Evolutionary conservation across 92 coral and sea anemone genomes (phyloP).

Genomic region (Hydrozoanthus gracilis): DNA sequence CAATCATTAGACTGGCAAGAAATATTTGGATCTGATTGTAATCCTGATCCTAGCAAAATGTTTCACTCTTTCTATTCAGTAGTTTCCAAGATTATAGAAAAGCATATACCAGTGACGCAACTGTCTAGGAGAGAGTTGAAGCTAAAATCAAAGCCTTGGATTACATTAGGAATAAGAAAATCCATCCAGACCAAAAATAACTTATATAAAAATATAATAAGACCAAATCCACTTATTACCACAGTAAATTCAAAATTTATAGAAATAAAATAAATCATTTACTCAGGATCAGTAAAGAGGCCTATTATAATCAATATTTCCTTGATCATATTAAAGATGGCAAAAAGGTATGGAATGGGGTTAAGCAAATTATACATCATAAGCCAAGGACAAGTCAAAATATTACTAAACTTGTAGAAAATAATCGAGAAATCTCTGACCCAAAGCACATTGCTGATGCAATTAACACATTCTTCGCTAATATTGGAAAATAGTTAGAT

Average conservation of each 20-base stretch:
- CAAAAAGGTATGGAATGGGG: constrained; percentile 46
- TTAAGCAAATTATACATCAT: constrained; percentile 48
- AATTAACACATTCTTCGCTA: not conserved
- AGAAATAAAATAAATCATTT: constrained; percentile 2
- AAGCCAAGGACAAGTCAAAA: too few relatives aligned
- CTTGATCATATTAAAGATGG: too few relatives aligned
- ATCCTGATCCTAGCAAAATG: too few relatives aligned
- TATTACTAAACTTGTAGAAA: too few relatives aligned
- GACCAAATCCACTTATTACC: constrained; percentile 59
- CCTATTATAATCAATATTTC: too few relatives aligned
- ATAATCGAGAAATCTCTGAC: too few relatives aligned
- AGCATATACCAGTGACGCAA: constrained; percentile 55
- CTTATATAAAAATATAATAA: constrained; percentile 44
- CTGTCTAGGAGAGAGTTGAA: constrained; percentile 60
- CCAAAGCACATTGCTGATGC: not conserved
- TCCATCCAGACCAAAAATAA: constrained; percentile 54
- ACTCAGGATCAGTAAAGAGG: too few relatives aligned
- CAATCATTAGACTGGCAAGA: too few relatives aligned
- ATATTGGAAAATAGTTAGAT: not conserved
- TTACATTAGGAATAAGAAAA: constrained; percentile 43
- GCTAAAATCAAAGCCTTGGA: constrained; percentile 61
- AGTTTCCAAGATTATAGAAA: constrained; percentile 23
- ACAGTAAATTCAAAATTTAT: constrained; percentile 33
- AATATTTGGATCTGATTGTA: too few relatives aligned
- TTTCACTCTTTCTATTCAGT: too few relatives aligned